Evolutionary conservation across 2,888 invertebrate species (phyloP).

Genomic region (Allacma fusca): DNA sequence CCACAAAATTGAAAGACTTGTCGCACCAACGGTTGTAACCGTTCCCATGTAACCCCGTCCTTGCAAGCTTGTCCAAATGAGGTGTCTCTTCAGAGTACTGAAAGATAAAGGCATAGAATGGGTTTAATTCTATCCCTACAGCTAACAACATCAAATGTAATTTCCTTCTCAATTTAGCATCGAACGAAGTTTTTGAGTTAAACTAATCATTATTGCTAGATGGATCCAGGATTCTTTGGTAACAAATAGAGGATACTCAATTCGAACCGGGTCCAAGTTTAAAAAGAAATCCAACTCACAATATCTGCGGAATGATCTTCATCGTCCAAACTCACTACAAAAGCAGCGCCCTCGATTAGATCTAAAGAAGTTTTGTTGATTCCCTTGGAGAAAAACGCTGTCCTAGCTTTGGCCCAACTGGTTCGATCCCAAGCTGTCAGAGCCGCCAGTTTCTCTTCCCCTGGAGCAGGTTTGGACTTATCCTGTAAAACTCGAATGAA

Average conservation of each 20-base stretch:
- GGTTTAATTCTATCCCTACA: too few relatives aligned
- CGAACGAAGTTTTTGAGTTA: too few relatives aligned
- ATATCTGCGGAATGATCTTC: slow-evolving; percentile 30
- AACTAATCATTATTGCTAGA: too few relatives aligned
- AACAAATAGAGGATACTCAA: too few relatives aligned
- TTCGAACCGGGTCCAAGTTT: too few relatives aligned
- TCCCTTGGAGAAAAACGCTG: neutral
- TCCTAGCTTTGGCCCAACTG: neutral
- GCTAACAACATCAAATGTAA: too few relatives aligned
- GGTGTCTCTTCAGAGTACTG: neutral
- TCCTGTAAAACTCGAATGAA: neutral
- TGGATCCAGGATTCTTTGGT: too few relatives aligned
- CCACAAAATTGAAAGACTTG: slow-evolving; percentile 95
- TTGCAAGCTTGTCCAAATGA: slow-evolving; percentile 73
- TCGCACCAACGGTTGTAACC: slow-evolving; percentile 98
- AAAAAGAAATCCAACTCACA: slow-evolving; percentile 11
- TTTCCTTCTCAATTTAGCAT: too few relatives aligned
- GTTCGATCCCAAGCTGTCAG: slow-evolving; percentile 4
- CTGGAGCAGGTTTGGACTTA: neutral
- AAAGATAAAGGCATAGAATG: neutral
- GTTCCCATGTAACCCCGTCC: slow-evolving; percentile 88
- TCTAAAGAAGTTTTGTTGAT: slow-evolving; percentile 18
- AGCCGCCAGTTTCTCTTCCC: slow-evolving; percentile 6
- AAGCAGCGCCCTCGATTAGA: slow-evolving; percentile 22
- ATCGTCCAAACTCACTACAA: slow-evolving; percentile 26